Conservation (phyloP, 2,113 vertebrate genomes). For the Uria lomvia region DNA sequence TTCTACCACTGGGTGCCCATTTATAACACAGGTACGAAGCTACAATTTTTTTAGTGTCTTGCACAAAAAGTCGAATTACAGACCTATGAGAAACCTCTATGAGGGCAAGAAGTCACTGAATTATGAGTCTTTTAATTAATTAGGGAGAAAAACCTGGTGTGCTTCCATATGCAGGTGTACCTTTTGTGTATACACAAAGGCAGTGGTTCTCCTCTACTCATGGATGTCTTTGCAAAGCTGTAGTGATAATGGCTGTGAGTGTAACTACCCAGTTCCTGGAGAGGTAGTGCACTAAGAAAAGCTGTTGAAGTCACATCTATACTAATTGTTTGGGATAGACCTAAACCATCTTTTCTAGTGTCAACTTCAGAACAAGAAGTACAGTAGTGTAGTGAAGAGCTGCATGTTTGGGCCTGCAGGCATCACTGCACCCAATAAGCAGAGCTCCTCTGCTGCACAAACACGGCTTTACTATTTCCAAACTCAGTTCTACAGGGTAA, state of each 20-base stretch:
- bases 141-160: neutral
- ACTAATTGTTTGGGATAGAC: neutral
- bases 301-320: neutral
- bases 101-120: neutral
- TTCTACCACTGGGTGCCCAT: constrained; percentile 92
- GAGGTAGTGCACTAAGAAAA: neutral
- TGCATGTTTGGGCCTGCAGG: neutral
- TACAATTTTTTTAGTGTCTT: neutral
- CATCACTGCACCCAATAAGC: neutral
- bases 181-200: neutral
- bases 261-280: neutral
- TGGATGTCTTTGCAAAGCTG: neutral
- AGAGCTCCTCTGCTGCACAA: neutral
- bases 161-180: rapidly evolving
- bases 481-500: neutral
- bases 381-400: neutral
- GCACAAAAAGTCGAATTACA: neutral
- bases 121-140: neutral
- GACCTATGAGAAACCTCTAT: neutral
- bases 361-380: neutral
- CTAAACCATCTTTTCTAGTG: neutral
- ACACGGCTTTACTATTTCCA: neutral
- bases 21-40: constrained; percentile 76
- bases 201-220: neutral
- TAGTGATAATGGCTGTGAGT: neutral